Evolutionary conservation across 2,888 invertebrate genomes (phyloP).

Genomic region (Hirtodrosophila alboralis): DNA sequence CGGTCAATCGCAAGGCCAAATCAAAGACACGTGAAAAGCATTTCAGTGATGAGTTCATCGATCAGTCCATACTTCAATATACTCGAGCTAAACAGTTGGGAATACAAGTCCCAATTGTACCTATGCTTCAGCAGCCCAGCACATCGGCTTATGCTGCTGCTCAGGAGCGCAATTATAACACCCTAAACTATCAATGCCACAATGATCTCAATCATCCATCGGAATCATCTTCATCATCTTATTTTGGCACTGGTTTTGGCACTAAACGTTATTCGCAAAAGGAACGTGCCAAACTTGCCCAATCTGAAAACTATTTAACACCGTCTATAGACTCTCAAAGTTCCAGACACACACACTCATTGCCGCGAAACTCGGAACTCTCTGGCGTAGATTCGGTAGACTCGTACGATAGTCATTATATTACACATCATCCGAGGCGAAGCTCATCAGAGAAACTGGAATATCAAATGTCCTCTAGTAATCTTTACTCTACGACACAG

Average conservation of each 20-base stretch:
- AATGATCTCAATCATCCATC: slow-evolving; percentile 83
- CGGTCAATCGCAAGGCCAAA: slow-evolving; percentile 84
- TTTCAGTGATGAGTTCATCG: slow-evolving; percentile 84
- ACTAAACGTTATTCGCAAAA: slow-evolving; percentile 74
- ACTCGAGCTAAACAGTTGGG: slow-evolving; percentile 80
- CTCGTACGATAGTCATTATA: slow-evolving; percentile 84
- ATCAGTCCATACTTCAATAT: slow-evolving; percentile 83
- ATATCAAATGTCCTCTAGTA: slow-evolving; percentile 86
- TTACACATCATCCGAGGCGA: slow-evolving; percentile 78
- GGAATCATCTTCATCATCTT: slow-evolving; percentile 83
- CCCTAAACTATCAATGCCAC: slow-evolving; percentile 78
- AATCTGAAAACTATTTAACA: slow-evolving; percentile 82
- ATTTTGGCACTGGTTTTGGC: slow-evolving; percentile 80
- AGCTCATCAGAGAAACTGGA: slow-evolving; percentile 85
- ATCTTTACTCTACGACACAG: slow-evolving; percentile 85
- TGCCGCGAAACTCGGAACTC: slow-evolving; percentile 83
- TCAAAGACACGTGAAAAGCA: slow-evolving; percentile 83
- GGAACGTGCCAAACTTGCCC: slow-evolving; percentile 77
- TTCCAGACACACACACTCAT: slow-evolving; percentile 82
- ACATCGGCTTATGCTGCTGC: slow-evolving; percentile 71
- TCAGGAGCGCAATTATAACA: slow-evolving; percentile 65
- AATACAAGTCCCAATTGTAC: slow-evolving; percentile 46
- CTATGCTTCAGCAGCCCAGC: slow-evolving; percentile 54
- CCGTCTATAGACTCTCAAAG: slow-evolving; percentile 82
- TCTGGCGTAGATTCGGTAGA: slow-evolving; percentile 84